Evolutionary conservation across 2,797 vertebrate species (phyloP), one percentile per base, ranked within the genome.

Genomic region (Cichlasoma orientale): DNA sequence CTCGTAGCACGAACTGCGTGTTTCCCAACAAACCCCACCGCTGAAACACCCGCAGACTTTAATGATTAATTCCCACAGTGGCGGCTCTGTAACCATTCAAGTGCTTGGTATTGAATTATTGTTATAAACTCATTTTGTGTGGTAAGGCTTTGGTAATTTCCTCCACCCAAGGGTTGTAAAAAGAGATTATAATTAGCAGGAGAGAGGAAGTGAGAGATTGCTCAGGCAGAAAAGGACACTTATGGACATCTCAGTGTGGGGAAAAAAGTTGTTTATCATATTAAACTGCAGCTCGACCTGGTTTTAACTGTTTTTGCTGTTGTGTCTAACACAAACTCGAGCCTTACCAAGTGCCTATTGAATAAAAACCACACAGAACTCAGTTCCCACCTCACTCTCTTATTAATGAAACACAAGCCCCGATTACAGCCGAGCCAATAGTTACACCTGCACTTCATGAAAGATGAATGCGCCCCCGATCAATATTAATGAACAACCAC

Each of bases 101-200:
- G 82, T 56, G 78, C 72, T 79, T 10, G 1, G 4, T 68, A 69
- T 83, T 84, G 82, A 86, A 79, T 88, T 85, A 87, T 87, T 84
- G 82, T 83, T 72, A 53, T 76, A 80, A 88, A 82, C 31, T 84
- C 27, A 70, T 25, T 90, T 88, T 82, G 63, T 80, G 66, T 69
- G 38, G 75, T 21, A 59, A 88, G 50, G 77, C 59, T 79, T 83
- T 66, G 61, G 80, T 83, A 54, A 87, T 86, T 88, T 84, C 74
- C 74, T 80, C 80, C 80, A 79, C 83, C 83, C 74, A 36, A 36
- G 73, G 80, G 86, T 55, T 74, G 55, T 72, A 52, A 73, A 50
- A 19, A 38, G 72, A 85, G 84, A 79, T 76, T 82, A 63, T 73
- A 83, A 90, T 89, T 85, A 88, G 72, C 78, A 79, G 61, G 5